These are phyloP conservation scores for Crypturellus tataupa DNA, from an alignment of 2,797 vertebrate species.

Conservation along the genomic window DNA sequence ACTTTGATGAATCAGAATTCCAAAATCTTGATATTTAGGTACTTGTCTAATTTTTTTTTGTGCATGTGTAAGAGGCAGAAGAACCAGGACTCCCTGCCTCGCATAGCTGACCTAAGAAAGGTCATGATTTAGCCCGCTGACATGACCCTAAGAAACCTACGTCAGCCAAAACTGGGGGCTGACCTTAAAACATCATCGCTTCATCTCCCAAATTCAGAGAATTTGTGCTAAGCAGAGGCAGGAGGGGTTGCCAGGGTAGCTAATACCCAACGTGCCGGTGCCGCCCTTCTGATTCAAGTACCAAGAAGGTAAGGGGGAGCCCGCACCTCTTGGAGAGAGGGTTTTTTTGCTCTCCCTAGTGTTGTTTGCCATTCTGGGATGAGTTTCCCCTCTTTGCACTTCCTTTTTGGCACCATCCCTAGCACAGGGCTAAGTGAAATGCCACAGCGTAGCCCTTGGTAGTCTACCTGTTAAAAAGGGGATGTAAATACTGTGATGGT, in stretches of 20 bases:
- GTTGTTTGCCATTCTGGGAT: neutral
- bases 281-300: neutral
- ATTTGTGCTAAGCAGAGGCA: neutral
- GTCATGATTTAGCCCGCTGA: neutral
- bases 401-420: neutral
- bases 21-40: neutral
- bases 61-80: rapidly evolving
- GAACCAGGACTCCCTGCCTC: neutral
- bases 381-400: neutral
- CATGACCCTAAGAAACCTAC: neutral
- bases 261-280: neutral
- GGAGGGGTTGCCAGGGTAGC: neutral
- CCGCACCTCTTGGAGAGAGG: neutral
- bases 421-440: neutral
- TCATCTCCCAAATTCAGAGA: neutral
- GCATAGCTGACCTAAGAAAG: neutral
- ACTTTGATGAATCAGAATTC: neutral
- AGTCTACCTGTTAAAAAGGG: conserved; percentile 6
- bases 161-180: neutral
- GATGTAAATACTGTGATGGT: neutral
- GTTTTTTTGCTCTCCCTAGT: neutral
- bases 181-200: neutral
- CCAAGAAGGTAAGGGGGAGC: neutral
- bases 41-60: neutral
- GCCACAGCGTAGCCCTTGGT: neutral